A percentile compares a stretch with the other conserved stretches of the same genome.
phyloP scores from a whole-genome alignment of 2,797 vertebrate genomes.

The Peromyscus nudipes region DNA sequence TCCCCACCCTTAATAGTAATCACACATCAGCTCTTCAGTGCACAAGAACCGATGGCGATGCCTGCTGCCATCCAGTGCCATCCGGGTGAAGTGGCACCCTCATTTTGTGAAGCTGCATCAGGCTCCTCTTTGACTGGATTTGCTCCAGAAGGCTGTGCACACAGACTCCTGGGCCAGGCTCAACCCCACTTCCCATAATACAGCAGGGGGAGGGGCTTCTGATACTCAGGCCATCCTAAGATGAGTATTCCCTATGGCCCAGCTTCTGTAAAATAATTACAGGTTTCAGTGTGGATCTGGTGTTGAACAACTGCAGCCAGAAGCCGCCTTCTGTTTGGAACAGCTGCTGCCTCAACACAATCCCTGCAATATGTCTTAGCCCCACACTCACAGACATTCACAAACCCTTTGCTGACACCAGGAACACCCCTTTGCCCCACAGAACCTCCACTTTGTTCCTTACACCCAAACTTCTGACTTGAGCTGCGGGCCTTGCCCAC shows the following conservation, averaged over 20 bases:
- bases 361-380: conserved; percentile 12
- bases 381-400: background rate
- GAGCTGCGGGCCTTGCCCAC: background rate
- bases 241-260: background rate
- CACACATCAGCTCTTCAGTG: background rate
- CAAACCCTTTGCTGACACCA: background rate
- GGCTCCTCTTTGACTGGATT: background rate
- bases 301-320: conserved; percentile 67
- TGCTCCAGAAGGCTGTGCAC: background rate
- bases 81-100: background rate
- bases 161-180: rapidly evolving
- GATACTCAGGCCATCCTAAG: background rate
- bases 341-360: conserved; percentile 61
- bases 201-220: background rate
- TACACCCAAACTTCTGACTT: background rate
- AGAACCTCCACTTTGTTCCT: background rate
- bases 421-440: background rate
- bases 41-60: too few relatives aligned
- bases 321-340: conserved; percentile 74
- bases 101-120: background rate
- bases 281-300: conserved; percentile 32
- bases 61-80: background rate
- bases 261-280: conserved; percentile 40
- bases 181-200: background rate
- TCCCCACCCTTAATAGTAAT: background rate